These are phyloP conservation scores for Enoplolaimus lenunculus DNA, from an alignment of 2,888 invertebrate species.

Conservation along the genomic window DNA sequence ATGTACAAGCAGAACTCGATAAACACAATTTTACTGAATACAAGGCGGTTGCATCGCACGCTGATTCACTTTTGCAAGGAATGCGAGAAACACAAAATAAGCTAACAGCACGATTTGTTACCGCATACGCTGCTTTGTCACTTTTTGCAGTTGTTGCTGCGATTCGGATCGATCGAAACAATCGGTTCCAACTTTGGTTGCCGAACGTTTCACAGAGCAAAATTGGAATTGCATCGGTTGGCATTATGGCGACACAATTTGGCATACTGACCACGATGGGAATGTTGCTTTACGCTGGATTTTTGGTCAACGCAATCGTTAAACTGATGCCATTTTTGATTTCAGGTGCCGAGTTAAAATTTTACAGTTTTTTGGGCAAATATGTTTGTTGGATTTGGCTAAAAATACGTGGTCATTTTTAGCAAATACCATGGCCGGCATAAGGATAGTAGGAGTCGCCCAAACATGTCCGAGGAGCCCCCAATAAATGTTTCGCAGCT, in stretches of 20 bases:
- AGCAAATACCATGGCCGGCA: too few species aligned
- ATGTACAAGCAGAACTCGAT: background rate
- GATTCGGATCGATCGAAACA: too few species aligned
- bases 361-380: too few species aligned
- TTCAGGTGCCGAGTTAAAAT: too few species aligned
- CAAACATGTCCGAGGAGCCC: too few species aligned
- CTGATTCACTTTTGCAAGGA: background rate
- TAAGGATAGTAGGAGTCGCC: too few species aligned
- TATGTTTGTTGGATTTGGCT: too few species aligned
- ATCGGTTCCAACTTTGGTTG: too few species aligned
- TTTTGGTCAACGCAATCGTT: slow-evolving; percentile 79
- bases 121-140: background rate
- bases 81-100: background rate
- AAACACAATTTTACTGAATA: background rate
- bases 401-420: too few species aligned
- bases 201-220: too few species aligned
- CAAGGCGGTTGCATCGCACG: background rate
- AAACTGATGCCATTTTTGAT: slow-evolving; percentile 80
- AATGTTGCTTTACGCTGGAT: slow-evolving; percentile 67
- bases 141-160: background rate
- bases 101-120: background rate
- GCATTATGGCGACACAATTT: slow-evolving; percentile 75
- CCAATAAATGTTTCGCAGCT: too few species aligned
- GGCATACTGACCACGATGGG: slow-evolving; percentile 75
- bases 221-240: slow-evolving; percentile 69